These are phyloP conservation scores for Koerneria pararmatus DNA, from an alignment of 2,888 invertebrate genomes.

Conservation along the genomic window DNA sequence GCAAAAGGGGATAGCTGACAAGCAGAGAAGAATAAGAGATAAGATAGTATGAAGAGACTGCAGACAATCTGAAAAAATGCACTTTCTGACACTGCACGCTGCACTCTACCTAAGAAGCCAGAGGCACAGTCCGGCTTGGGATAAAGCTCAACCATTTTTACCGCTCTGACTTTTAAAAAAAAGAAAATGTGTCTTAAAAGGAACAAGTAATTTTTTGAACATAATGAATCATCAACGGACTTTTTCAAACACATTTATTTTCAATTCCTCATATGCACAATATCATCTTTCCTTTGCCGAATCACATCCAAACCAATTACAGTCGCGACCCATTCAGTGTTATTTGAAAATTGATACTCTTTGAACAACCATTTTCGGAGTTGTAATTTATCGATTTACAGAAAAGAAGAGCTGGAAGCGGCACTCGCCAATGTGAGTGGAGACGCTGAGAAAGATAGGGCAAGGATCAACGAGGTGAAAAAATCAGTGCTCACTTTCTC, in stretches of 20 bases:
- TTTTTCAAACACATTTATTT: background rate
- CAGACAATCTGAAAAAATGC: too few species aligned
- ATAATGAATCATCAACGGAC: too few species aligned
- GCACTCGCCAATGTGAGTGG: slow-evolving; percentile 18
- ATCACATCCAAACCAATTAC: background rate
- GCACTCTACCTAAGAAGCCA: too few species aligned
- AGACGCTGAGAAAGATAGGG: slow-evolving; percentile 7
- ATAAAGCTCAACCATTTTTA: too few species aligned
- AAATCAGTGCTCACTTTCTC: background rate
- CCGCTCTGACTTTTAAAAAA: too few species aligned
- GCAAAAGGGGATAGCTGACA: too few species aligned
- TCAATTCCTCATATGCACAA: background rate
- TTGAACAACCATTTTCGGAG: background rate
- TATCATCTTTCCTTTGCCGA: background rate
- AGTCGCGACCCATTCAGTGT: background rate
- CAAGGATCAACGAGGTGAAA: background rate
- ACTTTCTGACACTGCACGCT: too few species aligned
- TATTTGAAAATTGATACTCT: background rate
- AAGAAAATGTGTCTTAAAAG: too few species aligned
- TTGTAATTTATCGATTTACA: background rate
- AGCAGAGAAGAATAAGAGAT: too few species aligned
- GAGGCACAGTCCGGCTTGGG: too few species aligned
- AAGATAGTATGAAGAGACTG: too few species aligned
- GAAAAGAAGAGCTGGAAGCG: background rate
- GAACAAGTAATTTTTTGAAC: too few species aligned